Conservation (phyloP, 1,140 invertebrate species). For the Ooceraea biroi region DNA sequence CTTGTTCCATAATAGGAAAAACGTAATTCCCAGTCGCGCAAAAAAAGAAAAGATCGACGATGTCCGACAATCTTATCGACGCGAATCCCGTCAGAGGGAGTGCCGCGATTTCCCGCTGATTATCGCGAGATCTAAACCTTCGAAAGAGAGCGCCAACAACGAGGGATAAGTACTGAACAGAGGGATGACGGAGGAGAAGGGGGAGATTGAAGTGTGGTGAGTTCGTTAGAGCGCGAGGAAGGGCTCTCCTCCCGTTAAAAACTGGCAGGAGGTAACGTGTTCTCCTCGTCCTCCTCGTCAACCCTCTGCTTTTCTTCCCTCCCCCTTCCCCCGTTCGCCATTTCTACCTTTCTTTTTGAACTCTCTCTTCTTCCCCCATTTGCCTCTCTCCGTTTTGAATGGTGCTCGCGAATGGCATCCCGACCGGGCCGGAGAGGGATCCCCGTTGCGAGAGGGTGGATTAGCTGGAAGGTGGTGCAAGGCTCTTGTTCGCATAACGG, state of each 20-base stretch:
- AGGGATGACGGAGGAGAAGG: slow-evolving; percentile 20
- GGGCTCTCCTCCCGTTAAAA: slow-evolving; percentile 55
- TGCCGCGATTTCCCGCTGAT: slow-evolving; percentile 62
- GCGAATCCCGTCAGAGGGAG: neutral
- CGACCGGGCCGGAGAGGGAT: slow-evolving; percentile 46
- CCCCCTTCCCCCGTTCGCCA: neutral
- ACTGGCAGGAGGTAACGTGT: slow-evolving; percentile 66
- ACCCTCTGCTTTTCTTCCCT: slow-evolving; percentile 6
- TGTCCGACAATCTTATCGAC: slow-evolving; percentile 1
- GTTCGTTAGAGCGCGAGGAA: neutral
- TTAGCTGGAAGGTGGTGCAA: slow-evolving; percentile 52
- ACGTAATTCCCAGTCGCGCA: neutral
- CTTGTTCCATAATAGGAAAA: neutral
- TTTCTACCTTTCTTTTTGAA: too few relatives aligned
- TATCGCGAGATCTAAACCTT: slow-evolving; percentile 66
- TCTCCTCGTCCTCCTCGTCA: neutral
- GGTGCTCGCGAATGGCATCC: slow-evolving; percentile 26
- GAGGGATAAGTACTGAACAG: too few relatives aligned
- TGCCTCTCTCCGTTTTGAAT: slow-evolving; percentile 66
- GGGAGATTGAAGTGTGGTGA: slow-evolving; percentile 28
- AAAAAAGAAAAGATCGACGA: neutral
- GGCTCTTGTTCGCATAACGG: slow-evolving; percentile 46
- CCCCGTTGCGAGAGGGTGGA: slow-evolving; percentile 55
- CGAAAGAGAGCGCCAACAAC: slow-evolving; percentile 45
- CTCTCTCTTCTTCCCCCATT: neutral